These are phyloP conservation scores for Epinotia bilunana DNA, from an alignment of 2,888 invertebrate genomes.

Conservation along the genomic window DNA sequence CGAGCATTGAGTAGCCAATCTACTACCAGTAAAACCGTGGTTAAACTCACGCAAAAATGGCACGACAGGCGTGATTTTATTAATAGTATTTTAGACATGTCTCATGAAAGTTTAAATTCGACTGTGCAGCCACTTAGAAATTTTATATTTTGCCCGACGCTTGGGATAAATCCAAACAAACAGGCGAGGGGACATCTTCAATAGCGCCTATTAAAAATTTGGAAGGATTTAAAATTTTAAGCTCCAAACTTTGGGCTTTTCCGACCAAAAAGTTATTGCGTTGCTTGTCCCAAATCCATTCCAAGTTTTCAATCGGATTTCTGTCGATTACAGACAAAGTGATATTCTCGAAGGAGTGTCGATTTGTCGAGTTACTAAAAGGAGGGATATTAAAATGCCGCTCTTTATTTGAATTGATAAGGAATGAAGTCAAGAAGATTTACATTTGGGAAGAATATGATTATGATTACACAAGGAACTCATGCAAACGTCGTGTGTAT, in stretches of 20 bases:
- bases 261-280: conserved; percentile 29
- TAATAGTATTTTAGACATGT: too few species aligned
- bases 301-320: conserved; percentile 39
- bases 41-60: too few species aligned
- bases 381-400: conserved; percentile 41
- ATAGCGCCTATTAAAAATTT: conserved; percentile 23
- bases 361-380: conserved; percentile 32
- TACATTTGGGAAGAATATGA: background rate
- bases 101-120: too few species aligned
- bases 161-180: conserved; percentile 17
- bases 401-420: conserved; percentile 19
- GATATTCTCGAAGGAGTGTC: conserved; percentile 33
- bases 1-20: background rate
- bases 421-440: background rate
- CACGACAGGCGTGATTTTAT: too few species aligned
- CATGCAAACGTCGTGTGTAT: too few species aligned
- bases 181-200: conserved; percentile 16
- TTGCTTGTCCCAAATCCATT: conserved; percentile 29
- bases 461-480: background rate
- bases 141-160: background rate
- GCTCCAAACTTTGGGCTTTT: conserved; percentile 22
- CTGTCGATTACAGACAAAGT: conserved; percentile 40
- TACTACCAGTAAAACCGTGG: too few species aligned
- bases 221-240: conserved; percentile 34
- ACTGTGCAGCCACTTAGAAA: background rate